Evolutionary conservation across 2,113 vertebrate species (phyloP), one percentile per base, ranked within the genome.

Genomic region (Rhinoderma darwinii): DNA sequence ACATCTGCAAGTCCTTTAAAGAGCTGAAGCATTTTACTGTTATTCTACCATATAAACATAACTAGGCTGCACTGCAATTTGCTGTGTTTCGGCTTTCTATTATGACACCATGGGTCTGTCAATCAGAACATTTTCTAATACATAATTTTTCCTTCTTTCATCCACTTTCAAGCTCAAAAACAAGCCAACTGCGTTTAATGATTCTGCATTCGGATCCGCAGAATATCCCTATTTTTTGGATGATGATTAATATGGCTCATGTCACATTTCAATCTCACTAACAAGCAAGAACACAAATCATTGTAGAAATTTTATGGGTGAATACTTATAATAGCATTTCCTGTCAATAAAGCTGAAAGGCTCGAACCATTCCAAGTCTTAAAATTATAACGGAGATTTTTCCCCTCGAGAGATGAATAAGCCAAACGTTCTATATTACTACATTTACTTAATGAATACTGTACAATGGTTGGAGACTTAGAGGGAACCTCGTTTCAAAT

Each of bases 1-100:
- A 81, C 86, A 91, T 92, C 88, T 92, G 86, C 87, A 91, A 90
- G 27, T 89, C 82, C 85, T 93, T 91, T 91, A 89, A 89, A 61
- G 90, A 85, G 78, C 74, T 89, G 89, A 89, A 89, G 89, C 51
- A 85, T 88, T 90, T 92, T 89, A 89, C 84, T 88, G 25, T 4
- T 90, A 90, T 90, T 91, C 82, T 91, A 63, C 89, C 87, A 89
- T 87, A 90, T 89, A 82, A 91, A 88, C 30, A 70, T 91, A 89
- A 89, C 43, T 75, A 89, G 76, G 81, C 4, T 72, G 10, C 85
- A 22, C 30, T 87, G 50, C 50, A 86, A 83, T 70, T 50, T 27
- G 20, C 25, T 82, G 75, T 88, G 84, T 83, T 79, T 79, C 84
- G 47, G 59, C 15, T 77, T 44, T 14, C 59, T 14, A 75, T 61